Conservation (phyloP, 1,140 invertebrate genomes). For the Arctopsyche grandis region DNA sequence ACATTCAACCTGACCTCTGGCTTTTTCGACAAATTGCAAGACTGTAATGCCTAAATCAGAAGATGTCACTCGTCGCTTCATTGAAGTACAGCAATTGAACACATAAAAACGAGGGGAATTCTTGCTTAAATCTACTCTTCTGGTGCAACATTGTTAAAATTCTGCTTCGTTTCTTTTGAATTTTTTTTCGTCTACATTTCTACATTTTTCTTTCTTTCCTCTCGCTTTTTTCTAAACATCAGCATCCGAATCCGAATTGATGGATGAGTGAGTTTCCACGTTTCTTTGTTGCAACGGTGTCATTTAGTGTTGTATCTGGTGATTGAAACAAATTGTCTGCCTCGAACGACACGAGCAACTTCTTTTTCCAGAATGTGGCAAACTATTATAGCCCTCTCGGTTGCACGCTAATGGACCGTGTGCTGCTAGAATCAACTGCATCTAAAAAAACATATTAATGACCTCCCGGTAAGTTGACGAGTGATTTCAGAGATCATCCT, state of each 20-base stretch:
- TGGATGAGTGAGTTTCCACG: slow-evolving; percentile 26
- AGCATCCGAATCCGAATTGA: slow-evolving; percentile 31
- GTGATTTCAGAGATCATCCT: background rate
- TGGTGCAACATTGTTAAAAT: slow-evolving; percentile 2
- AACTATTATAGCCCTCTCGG: slow-evolving; percentile 40
- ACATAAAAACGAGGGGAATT: background rate
- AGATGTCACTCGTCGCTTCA: too few relatives aligned
- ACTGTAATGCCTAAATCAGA: too few relatives aligned
- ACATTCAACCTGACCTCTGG: too few relatives aligned
- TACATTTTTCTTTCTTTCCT: background rate
- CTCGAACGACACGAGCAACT: slow-evolving; percentile 19
- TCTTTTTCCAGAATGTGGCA: slow-evolving; percentile 47
- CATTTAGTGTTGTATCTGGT: slow-evolving; percentile 50
- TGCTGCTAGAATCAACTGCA: background rate
- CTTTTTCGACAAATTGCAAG: too few relatives aligned
- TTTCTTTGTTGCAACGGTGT: slow-evolving; percentile 40
- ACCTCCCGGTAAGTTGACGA: background rate
- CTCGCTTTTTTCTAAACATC: slow-evolving; percentile 2
- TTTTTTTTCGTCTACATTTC: background rate
- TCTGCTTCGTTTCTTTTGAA: background rate
- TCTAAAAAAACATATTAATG: slow-evolving; percentile 19
- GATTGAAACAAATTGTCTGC: slow-evolving; percentile 53
- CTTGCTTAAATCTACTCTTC: background rate
- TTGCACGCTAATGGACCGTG: slow-evolving; percentile 35
- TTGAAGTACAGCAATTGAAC: too few relatives aligned